A percentile compares a stretch with the other conserved stretches of the same genome.
Conservation (phyloP, 2,113 vertebrate species). For the Chiloscyllium plagiosum region DNA sequence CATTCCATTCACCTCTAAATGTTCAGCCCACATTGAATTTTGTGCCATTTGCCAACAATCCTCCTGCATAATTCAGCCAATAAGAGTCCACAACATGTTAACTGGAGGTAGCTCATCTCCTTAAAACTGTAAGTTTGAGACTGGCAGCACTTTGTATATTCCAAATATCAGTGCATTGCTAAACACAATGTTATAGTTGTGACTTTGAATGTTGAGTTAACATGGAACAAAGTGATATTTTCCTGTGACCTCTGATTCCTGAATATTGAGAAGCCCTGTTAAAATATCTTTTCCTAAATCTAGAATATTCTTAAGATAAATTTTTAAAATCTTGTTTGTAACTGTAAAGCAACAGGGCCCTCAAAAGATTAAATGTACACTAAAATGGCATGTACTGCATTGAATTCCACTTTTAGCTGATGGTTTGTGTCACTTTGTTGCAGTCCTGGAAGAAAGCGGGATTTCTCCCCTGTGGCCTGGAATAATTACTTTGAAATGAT, state of each 20-base stretch:
- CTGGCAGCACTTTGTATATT: background rate
- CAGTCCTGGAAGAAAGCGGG: conserved; percentile 88
- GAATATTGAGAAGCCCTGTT: background rate
- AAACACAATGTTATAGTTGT: background rate
- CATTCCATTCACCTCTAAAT: background rate
- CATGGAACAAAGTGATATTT: background rate
- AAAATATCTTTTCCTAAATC: background rate
- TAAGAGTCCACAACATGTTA: background rate
- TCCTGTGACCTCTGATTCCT: background rate
- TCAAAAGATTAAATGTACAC: background rate
- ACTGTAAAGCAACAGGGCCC: background rate
- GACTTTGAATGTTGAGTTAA: background rate
- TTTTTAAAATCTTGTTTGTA: background rate
- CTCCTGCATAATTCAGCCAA: background rate
- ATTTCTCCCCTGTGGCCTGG: conserved; percentile 86
- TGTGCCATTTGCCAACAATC: background rate
- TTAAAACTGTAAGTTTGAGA: background rate
- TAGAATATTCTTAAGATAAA: background rate
- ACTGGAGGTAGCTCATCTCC: background rate
- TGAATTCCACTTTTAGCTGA: background rate
- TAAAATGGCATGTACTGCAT: background rate
- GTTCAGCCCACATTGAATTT: background rate
- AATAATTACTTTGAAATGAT: conserved; percentile 95
- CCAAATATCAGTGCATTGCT: background rate
- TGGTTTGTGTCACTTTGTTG: conserved; percentile 39